phyloP scores from a whole-genome alignment of 2,113 vertebrate species.

The Eptesicus fuscus region DNA sequence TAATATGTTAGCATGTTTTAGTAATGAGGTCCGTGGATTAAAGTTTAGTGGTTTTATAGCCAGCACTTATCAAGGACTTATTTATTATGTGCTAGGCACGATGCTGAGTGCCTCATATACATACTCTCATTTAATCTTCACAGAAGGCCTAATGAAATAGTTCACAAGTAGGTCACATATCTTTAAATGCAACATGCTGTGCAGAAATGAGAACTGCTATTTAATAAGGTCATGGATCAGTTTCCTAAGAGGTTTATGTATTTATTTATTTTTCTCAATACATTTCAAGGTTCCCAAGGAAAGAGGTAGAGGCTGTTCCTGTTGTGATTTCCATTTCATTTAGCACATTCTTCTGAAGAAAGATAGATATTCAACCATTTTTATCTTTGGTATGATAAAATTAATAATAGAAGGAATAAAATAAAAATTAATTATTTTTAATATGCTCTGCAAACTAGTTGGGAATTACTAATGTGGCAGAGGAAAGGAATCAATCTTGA shows the following conservation, averaged over 20 bases:
- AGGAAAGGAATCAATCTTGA: neutral
- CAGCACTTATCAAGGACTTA: neutral
- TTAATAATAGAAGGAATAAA: slow-evolving; percentile 29
- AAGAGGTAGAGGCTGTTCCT: neutral
- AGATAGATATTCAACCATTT: neutral
- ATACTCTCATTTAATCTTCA: slow-evolving; percentile 24
- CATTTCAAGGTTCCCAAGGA: neutral
- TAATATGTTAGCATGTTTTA: neutral
- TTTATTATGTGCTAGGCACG: neutral
- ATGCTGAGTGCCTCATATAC: neutral
- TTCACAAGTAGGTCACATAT: neutral
- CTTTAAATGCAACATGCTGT: slow-evolving; percentile 11
- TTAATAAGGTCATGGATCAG: neutral
- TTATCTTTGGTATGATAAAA: neutral
- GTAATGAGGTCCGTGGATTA: neutral
- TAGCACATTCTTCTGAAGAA: neutral
- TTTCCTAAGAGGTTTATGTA: neutral
- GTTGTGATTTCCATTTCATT: neutral
- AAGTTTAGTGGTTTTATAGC: neutral
- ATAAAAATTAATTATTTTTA: neutral
- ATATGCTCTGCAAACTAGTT: neutral
- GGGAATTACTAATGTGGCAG: neutral
- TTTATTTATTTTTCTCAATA: neutral
- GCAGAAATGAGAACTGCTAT: neutral
- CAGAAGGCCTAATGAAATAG: neutral